Conservation (phyloP, 2,113 vertebrate species). For the Equus quagga region DNA sequence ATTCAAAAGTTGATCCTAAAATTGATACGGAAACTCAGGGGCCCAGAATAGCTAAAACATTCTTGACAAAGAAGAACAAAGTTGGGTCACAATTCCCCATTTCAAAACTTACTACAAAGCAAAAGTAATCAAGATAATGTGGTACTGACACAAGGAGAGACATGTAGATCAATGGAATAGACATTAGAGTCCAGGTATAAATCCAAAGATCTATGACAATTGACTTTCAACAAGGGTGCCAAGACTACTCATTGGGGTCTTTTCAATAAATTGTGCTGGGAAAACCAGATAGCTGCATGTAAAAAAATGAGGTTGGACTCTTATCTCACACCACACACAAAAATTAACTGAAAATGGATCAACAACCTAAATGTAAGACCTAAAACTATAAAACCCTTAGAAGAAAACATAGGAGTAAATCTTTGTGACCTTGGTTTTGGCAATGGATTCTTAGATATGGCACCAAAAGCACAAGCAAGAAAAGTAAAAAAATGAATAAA, state of each 20-base stretch:
- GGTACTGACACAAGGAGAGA: neutral
- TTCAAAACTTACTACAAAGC: neutral
- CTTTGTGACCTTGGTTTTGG: neutral
- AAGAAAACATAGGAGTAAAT: neutral
- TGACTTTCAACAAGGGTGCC: neutral
- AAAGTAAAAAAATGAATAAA: neutral
- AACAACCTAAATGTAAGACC: neutral
- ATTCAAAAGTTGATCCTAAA: neutral
- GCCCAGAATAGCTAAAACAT: neutral
- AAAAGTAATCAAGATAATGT: neutral
- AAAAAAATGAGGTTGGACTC: neutral
- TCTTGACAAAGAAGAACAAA: neutral
- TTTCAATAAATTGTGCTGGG: neutral
- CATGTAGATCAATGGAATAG: neutral
- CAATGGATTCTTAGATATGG: neutral
- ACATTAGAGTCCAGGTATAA: neutral
- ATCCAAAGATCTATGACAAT: neutral
- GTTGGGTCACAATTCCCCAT: neutral
- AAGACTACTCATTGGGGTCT: neutral
- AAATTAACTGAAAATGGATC: neutral
- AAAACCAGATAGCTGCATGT: neutral
- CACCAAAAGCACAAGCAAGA: neutral
- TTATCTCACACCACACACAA: neutral
- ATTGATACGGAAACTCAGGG: neutral
- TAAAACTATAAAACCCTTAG: neutral